Evolutionary conservation across 53 echinoderm and acorn worm species (phyloP).

Genomic region (Stichopus horrens): DNA sequence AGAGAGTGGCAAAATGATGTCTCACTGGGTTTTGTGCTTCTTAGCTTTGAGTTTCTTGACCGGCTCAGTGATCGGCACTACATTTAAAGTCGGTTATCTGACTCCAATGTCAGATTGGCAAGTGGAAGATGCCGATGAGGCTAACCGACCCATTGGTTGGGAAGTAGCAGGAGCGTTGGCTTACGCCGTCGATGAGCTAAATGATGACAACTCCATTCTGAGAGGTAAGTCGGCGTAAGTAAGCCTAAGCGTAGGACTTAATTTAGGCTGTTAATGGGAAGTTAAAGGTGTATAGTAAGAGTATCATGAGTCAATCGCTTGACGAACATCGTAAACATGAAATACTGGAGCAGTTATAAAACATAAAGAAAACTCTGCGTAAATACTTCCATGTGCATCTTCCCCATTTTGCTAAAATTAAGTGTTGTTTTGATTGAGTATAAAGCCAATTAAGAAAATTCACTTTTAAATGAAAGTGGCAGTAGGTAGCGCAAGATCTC

Average conservation of each 20-base stretch:
- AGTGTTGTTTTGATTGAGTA: no score
- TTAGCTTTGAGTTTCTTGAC: background rate
- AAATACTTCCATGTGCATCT: no score
- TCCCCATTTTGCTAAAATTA: no score
- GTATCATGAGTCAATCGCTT: no score
- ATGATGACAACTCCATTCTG: slow-evolving; percentile 7
- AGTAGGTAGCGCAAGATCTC: no score
- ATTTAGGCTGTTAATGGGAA: no score
- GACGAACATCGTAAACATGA: no score
- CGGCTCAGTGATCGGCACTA: background rate
- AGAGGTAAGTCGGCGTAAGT: background rate
- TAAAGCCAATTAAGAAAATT: no score
- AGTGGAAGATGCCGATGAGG: slow-evolving; percentile 11
- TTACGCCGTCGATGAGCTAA: slow-evolving; percentile 21
- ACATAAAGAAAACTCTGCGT: no score
- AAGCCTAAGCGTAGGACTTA: background rate
- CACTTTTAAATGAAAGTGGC: no score
- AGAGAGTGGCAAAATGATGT: background rate
- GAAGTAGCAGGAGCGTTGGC: slow-evolving; percentile 19
- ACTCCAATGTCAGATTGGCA: slow-evolving; percentile 35
- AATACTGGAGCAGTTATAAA: no score
- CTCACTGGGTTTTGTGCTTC: background rate
- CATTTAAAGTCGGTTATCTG: slow-evolving; percentile 28
- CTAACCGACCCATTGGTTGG: slow-evolving; percentile 21
- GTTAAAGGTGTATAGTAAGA: no score